Base-by-base conservation (phyloP, 2,888 invertebrate genomes). In the Athalia rosae region DNA sequence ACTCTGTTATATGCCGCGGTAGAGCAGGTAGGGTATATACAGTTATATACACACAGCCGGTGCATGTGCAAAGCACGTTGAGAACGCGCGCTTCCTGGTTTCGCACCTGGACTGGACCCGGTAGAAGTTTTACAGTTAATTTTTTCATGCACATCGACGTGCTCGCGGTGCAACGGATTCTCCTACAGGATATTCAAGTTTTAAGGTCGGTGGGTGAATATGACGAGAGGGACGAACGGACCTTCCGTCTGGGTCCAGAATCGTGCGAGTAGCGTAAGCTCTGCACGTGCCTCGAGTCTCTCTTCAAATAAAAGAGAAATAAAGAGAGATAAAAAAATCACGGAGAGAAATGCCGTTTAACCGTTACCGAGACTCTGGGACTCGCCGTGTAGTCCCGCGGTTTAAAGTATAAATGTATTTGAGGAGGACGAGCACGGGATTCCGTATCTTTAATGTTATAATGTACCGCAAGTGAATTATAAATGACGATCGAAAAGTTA, bases 301-400 rank as follows among this genome's bases (percentile, higher is more conserved):
- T 67, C 50, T 71, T 71, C 43, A 43, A 59, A 59, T 71, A 67
- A 47, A 53, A 77, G 62, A 78, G 50, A 66, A 9, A 76, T 15
- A 28, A 76, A 61, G 48, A 48, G 9, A 8, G 61, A 56, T 47
- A 47, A 11, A 62, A 61, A 59, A 56, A 74, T 64, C 11, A 47
- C 4, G 61, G 62, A 71, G 28, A 28, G 62, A 74, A 62, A 63
- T 53, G 43, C 63, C 43, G 62, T 59, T 66, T 76, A 47, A 78
- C 78, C 78, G 78, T 78, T 78, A 76, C 48, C 47, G 64, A 56
- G 47, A 66, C 64, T 56, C 56, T 41, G 58, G 53, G 71, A 47
- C 77, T 67, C 67, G 11, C 28, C 50, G 28, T n/a, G n/a, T n/a
- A n/a, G n/a, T 28, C 28, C 2, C 28, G 28, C 28, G 28, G 28